These are phyloP conservation scores for Balearica regulorum DNA, from an alignment of 2,797 vertebrate species.

Conservation along the genomic window DNA sequence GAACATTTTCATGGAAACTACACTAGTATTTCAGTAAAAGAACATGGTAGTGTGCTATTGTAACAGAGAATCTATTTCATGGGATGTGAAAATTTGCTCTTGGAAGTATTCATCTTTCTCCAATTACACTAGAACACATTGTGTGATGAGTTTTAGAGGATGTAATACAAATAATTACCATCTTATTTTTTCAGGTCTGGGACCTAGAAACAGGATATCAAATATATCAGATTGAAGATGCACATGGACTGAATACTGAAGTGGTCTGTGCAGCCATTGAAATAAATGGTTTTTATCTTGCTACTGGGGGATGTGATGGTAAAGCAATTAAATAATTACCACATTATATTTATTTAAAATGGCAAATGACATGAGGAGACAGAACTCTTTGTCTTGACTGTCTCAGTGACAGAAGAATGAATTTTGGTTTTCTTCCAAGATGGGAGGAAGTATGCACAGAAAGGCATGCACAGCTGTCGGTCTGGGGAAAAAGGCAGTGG, in stretches of 20 bases:
- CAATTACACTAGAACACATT: neutral
- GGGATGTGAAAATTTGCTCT: neutral
- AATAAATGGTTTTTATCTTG: constrained; percentile 61
- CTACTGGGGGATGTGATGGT: constrained; percentile 76
- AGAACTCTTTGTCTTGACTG: neutral
- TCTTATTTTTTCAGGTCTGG: constrained; percentile 70
- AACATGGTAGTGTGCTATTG: neutral
- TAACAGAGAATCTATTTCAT: neutral
- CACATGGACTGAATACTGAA: constrained; percentile 66
- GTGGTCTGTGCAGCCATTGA: constrained; percentile 69
- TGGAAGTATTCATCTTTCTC: neutral
- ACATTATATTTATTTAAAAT: neutral
- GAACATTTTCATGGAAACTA: neutral
- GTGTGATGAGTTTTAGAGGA: neutral
- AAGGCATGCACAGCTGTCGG: neutral
- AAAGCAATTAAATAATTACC: constrained; percentile 22
- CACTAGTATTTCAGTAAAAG: neutral
- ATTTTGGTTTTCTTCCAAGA: neutral
- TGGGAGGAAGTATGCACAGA: neutral
- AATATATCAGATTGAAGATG: constrained; percentile 73
- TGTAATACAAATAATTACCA: neutral
- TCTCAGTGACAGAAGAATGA: neutral
- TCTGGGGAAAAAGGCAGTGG: neutral
- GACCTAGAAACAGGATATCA: constrained; percentile 72
- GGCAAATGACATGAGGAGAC: neutral